Conservation (phyloP, 2,888 invertebrate species). For the Oxystoma pomonae region DNA sequence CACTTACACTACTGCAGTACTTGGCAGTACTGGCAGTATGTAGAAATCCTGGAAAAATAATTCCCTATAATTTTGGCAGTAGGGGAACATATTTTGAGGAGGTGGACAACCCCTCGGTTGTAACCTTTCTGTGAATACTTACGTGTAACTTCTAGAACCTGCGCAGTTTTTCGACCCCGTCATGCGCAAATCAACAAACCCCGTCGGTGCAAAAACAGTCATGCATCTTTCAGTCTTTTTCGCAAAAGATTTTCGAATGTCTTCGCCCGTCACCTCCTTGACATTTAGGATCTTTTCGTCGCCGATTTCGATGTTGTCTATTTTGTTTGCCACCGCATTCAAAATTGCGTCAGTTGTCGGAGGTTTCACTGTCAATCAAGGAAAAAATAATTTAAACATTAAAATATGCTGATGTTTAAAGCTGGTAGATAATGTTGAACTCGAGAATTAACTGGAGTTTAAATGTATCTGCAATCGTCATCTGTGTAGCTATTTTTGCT, state of each 20-base stretch:
- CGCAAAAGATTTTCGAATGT: constrained; percentile 26
- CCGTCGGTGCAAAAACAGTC: constrained; percentile 40
- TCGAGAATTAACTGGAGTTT: too few species aligned
- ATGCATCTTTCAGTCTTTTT: constrained; percentile 12
- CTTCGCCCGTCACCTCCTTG: constrained; percentile 31
- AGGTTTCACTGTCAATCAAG: background rate
- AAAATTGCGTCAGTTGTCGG: background rate
- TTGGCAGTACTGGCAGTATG: too few species aligned
- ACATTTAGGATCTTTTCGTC: constrained; percentile 33
- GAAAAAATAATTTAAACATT: too few species aligned
- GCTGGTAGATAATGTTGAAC: too few species aligned
- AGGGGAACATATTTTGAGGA: too few species aligned
- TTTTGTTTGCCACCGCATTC: constrained; percentile 26
- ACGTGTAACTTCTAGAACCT: constrained; percentile 6
- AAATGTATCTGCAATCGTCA: too few species aligned
- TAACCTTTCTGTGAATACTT: constrained; percentile 12
- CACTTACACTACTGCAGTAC: too few species aligned
- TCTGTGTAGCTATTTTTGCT: too few species aligned
- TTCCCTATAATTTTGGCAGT: too few species aligned
- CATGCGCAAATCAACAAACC: constrained; percentile 41
- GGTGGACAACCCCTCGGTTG: too few species aligned
- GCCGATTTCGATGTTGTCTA: constrained; percentile 36
- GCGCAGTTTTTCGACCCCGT: background rate
- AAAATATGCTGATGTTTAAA: too few species aligned
- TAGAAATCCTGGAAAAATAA: too few species aligned